phyloP scores from a whole-genome alignment of 35 echinoderm and acorn worm species.

The Stichopus chloronotus region DNA sequence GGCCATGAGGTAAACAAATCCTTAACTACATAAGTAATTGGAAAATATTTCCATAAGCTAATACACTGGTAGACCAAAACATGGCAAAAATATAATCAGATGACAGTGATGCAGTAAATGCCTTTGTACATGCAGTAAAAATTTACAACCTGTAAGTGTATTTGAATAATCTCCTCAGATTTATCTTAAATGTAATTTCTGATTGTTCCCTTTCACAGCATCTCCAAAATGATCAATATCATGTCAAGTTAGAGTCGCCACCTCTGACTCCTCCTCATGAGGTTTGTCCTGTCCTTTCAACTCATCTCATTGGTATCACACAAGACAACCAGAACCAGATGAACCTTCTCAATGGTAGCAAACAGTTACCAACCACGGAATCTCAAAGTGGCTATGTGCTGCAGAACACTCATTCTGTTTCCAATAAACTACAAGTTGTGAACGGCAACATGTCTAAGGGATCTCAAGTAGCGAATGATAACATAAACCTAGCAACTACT shows the following conservation, averaged over 20 bases:
- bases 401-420: not conserved
- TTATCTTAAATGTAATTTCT: not conserved
- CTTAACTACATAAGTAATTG: no score
- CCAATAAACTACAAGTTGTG: constrained; percentile 1
- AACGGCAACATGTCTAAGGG: constrained; percentile 35
- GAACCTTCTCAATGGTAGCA: not conserved
- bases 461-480: not conserved
- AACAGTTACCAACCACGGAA: not conserved
- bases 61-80: no score
- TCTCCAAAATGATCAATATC: constrained; percentile 33
- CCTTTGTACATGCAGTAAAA: no score
- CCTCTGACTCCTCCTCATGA: constrained; percentile 91
- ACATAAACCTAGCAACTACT: not conserved
- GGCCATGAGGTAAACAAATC: no score
- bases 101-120: no score
- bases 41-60: no score
- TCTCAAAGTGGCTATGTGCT: constrained; percentile 16
- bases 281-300: not conserved
- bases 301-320: not conserved
- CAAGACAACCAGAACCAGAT: not conserved
- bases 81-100: no score
- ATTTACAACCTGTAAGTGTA: no score
- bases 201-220: constrained; percentile 15
- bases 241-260: constrained; percentile 89
- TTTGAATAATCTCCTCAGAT: no score